These are phyloP conservation scores for Pseudorhombus dupliciocellatus DNA, from an alignment of 2,113 vertebrate species.

Conservation along the genomic window DNA sequence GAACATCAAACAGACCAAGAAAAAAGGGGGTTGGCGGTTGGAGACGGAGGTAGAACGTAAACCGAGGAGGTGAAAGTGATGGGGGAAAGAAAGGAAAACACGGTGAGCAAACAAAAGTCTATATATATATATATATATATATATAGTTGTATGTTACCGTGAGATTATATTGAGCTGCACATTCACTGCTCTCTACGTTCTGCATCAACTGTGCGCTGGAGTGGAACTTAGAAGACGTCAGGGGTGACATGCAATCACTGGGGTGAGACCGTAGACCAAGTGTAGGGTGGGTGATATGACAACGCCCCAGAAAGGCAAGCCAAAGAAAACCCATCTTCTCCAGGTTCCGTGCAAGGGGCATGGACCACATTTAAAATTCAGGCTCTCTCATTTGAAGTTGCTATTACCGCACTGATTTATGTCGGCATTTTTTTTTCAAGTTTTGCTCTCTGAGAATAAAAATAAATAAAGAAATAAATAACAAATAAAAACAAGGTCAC, in stretches of 20 bases:
- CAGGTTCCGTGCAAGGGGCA: not conserved
- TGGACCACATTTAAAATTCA: too few species aligned
- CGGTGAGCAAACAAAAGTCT: not conserved
- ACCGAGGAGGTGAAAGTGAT: slow-evolving; percentile 3
- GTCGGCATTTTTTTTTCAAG: too few species aligned
- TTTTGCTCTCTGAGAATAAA: too few species aligned
- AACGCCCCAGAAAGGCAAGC: not conserved
- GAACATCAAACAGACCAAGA: slow-evolving; percentile 11
- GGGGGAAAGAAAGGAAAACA: not conserved
- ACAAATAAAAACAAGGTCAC: too few species aligned
- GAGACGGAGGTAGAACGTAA: not conserved
- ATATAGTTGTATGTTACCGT: not conserved
- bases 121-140: too few species aligned
- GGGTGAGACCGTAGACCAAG: slow-evolving; percentile 2
- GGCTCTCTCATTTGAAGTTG: too few species aligned
- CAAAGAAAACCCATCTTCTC: not conserved
- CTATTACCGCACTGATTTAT: too few species aligned
- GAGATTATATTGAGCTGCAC: not conserved
- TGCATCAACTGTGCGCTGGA: not conserved
- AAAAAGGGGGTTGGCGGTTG: not conserved
- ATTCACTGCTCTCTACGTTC: not conserved
- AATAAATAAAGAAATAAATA: too few species aligned
- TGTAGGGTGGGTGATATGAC: too few species aligned
- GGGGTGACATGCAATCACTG: not conserved
- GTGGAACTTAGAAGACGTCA: not conserved